These are phyloP conservation scores for Pandemis corylana DNA, from an alignment of 2,888 invertebrate species.

Conservation along the genomic window DNA sequence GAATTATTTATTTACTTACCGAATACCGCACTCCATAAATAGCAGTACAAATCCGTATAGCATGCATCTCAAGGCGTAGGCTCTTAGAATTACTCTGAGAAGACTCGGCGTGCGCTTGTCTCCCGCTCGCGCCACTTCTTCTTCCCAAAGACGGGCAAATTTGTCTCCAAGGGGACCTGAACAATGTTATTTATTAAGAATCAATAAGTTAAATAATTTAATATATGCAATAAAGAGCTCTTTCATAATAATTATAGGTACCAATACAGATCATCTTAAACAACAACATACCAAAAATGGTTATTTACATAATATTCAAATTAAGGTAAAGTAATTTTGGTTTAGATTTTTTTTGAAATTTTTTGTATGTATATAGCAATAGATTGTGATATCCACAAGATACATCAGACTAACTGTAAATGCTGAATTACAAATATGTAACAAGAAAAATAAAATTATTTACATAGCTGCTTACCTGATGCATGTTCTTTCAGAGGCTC, in stretches of 20 bases:
- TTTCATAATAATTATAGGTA: too few species aligned
- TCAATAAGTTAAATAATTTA: too few species aligned
- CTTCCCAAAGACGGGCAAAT: constrained; percentile 82
- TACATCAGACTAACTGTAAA: too few species aligned
- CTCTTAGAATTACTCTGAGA: constrained; percentile 80
- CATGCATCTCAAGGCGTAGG: constrained; percentile 86
- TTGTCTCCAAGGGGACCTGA: constrained; percentile 80
- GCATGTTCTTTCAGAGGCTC: constrained; percentile 90
- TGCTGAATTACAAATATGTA: too few species aligned
- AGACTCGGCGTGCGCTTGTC: constrained; percentile 83
- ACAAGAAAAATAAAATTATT: background rate
- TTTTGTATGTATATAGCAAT: too few species aligned
- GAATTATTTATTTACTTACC: constrained; percentile 63
- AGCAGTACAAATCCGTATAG: constrained; percentile 85
- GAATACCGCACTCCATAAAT: constrained; percentile 86
- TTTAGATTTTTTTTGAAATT: too few species aligned
- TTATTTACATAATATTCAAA: too few species aligned
- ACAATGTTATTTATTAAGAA: constrained; percentile 8
- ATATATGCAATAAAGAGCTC: too few species aligned
- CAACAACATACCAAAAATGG: too few species aligned
- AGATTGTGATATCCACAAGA: too few species aligned
- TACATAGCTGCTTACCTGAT: constrained; percentile 77
- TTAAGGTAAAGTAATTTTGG: too few species aligned
- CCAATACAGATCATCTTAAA: too few species aligned
- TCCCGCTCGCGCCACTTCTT: constrained; percentile 72